These are phyloP conservation scores for Elmis aenea DNA, from an alignment of 2,888 invertebrate species.

Conservation along the genomic window DNA sequence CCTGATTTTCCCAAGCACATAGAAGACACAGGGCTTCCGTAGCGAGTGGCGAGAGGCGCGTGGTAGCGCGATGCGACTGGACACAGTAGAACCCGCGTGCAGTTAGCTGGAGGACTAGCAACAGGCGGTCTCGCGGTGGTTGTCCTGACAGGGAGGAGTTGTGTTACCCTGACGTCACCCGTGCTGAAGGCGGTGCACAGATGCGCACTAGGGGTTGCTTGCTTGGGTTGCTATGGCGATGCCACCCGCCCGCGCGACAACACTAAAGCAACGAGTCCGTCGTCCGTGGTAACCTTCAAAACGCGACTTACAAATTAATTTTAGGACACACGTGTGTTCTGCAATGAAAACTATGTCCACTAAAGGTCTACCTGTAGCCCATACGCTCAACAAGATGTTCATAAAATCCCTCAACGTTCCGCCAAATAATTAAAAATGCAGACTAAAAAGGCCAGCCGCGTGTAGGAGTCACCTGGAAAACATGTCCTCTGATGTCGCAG, in stretches of 20 bases:
- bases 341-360: no score
- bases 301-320: slow-evolving; percentile 19
- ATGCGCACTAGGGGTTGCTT: slow-evolving; percentile 41
- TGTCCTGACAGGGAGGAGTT: slow-evolving; percentile 43
- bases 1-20: slow-evolving; percentile 40
- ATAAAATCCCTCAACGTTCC: neutral
- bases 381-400: neutral
- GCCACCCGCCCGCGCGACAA: slow-evolving; percentile 42
- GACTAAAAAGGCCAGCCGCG: no score
- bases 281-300: slow-evolving; percentile 41
- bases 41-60: slow-evolving; percentile 23
- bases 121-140: slow-evolving; percentile 45
- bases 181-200: slow-evolving; percentile 42
- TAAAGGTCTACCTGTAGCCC: no score
- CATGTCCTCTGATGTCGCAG: slow-evolving; percentile 16
- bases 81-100: slow-evolving; percentile 39
- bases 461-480: slow-evolving; percentile 17
- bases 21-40: slow-evolving; percentile 33
- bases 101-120: slow-evolving; percentile 44
- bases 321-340: slow-evolving; percentile 19
- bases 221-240: slow-evolving; percentile 39
- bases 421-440: no score
- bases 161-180: slow-evolving; percentile 40
- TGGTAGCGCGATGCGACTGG: slow-evolving; percentile 23
- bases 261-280: slow-evolving; percentile 38